Evolutionary conservation across 2,888 invertebrate genomes (phyloP), one percentile per base, ranked within the genome.

Genomic region (Junonia oenone): DNA sequence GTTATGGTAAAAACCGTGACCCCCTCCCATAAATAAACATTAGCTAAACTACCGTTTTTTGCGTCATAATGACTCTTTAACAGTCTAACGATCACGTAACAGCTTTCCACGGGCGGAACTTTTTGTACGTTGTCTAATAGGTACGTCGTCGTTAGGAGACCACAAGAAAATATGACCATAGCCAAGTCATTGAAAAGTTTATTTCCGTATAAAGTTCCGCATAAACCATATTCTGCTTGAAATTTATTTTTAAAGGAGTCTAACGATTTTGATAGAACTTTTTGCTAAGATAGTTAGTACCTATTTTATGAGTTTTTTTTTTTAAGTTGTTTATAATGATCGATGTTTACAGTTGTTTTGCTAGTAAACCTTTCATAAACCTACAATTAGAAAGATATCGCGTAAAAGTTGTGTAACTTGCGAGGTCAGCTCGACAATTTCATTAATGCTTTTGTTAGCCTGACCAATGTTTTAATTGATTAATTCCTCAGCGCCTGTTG

Each of bases 301-400:
- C n/a, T n/a, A n/a, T n/a, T n/a, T n/a, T 26, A 26, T 26, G 6
- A 26, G 3, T 26, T 26, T 26, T 5, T 26, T 26, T 5, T 26
- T 26, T 26, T 26, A 26, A 26, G n/a, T n/a, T n/a, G n/a, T n/a
- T n/a, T n/a, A n/a, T n/a, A n/a, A n/a, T n/a, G n/a, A n/a, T n/a
- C n/a, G n/a, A n/a, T n/a, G n/a, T n/a, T n/a, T n/a, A n/a, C n/a
- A n/a, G n/a, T 73, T 71, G 73, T 51, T 57, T 62, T 65, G 68
- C 68, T 81, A 79, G 73, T 76, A 69, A 70, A 64, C 63, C 75
- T 85, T 85, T 83, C 84, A 83, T 77, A 83, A 84, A 83, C 26
- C 6, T 26, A 3, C 29, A 29, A 62, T 56, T 59, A 81, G 81
- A 81, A n/a, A 33, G 35, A 40, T 78, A 83, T 81, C 74, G 72